phyloP scores from a whole-genome alignment of 1,140 invertebrate species.

The Dufourea novaeangliae region DNA sequence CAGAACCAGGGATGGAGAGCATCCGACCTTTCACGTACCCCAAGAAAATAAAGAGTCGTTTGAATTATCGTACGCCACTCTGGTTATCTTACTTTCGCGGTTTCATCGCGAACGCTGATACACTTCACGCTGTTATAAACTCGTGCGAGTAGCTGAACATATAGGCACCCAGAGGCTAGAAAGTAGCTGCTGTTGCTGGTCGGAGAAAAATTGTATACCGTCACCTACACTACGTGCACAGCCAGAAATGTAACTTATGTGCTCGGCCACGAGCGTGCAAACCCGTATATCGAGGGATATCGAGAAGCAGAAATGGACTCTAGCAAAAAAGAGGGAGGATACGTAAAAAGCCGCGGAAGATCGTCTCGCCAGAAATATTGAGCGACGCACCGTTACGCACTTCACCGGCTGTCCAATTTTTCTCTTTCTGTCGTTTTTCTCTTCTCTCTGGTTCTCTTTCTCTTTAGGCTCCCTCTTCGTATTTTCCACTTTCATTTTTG shows the following conservation, averaged over 20 bases:
- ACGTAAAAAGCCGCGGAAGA: constrained; percentile 46
- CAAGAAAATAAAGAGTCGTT: constrained; percentile 49
- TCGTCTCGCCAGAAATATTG: constrained; percentile 59
- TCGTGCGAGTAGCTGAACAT: background rate
- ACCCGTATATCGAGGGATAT: constrained; percentile 42
- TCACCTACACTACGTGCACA: constrained; percentile 29
- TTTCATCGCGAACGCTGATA: background rate
- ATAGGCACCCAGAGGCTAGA: constrained; percentile 19
- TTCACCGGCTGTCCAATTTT: constrained; percentile 47
- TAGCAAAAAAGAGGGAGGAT: constrained; percentile 34
- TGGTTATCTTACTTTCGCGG: constrained; percentile 61
- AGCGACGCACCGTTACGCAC: constrained; percentile 54
- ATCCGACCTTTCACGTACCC: constrained; percentile 36
- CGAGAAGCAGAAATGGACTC: constrained; percentile 41
- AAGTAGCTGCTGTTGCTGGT: constrained; percentile 8
- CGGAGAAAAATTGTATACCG: constrained; percentile 29
- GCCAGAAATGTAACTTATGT: constrained; percentile 59
- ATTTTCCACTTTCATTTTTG: constrained; percentile 11
- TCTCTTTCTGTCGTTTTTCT: constrained; percentile 23
- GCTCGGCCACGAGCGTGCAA: constrained; percentile 22
- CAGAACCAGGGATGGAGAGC: constrained; percentile 4
- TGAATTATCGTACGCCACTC: constrained; percentile 66
- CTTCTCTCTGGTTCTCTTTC: background rate
- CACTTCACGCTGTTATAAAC: background rate
- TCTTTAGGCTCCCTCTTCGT: background rate